Base-by-base conservation (phyloP, 2,113 vertebrate genomes). In the Prionailurus viverrinus region DNA sequence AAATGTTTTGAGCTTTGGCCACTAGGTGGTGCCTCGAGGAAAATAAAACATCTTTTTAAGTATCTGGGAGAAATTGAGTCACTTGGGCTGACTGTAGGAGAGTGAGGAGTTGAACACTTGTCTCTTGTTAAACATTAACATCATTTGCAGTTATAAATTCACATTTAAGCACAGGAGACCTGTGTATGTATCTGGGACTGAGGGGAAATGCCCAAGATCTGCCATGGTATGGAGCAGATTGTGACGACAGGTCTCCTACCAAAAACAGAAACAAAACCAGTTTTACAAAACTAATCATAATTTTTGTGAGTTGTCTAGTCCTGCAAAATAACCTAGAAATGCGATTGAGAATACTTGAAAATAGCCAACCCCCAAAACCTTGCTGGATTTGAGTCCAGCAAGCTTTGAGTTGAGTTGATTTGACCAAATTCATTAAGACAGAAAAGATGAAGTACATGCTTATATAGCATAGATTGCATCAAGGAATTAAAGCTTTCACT, bases 1-100 rank as follows among this genome's bases (percentile, higher is more conserved):
- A 94, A 86, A 61, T 53, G 15, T n/a, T 79, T n/a, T 78, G 33
- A 78, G 58, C 48, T 97, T 94, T 93, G 95, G 31, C 93, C 98
- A 97, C 91, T 94, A 96, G 96, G 41, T 97, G 93, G 97, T 91
- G 91, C 85, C 84, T 87, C 9, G 25, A 83, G 76, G 51, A 93
- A 97, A 94, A 89, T 18, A 63, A 79, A 53, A 23, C 48, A 71
- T 41, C 66, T 85, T 61, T 89, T 61, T 39, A 65, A 45, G 45
- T 92, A 69, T 94, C 16, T 19, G 63, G 65, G 58, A 66, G 41
- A 92, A 94, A 33, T 1, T 23, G 13, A 74, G 31, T 63, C 41
- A 14, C 83, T 83, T 73, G 33, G 51, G 87, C 21, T 89, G 66
- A 53, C n/a, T 29, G 2, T 23, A 11, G 21, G 27, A 5, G 48